Conservation (phyloP, 2,113 vertebrate genomes). For the human (Homo sapiens) region DNA sequence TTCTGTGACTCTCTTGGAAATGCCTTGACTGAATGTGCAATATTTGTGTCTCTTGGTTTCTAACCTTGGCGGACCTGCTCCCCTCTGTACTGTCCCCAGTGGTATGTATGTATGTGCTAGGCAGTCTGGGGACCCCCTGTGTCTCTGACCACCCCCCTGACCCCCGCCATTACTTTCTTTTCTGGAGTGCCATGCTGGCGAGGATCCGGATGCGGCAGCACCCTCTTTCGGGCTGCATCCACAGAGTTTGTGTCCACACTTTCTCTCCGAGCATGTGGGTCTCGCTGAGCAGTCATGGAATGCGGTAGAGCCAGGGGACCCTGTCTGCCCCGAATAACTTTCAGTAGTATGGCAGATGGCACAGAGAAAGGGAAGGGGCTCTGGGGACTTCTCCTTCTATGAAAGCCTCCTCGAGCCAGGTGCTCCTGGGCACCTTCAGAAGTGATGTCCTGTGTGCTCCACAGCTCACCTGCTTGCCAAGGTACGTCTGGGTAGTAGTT, state of each 20-base stretch:
- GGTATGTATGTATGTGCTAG: background rate
- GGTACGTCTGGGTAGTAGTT: background rate
- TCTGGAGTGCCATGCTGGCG: background rate
- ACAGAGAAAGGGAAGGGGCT: background rate
- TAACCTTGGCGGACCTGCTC: constrained; percentile 68
- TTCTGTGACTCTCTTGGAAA: constrained; percentile 78
- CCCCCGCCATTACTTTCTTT: background rate
- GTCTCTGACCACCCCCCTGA: background rate
- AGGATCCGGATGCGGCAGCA: background rate
- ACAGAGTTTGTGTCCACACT: background rate
- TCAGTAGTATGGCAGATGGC: background rate
- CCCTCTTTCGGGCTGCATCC: background rate
- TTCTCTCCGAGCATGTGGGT: background rate
- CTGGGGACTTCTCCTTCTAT: background rate
- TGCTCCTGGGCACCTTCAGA: background rate
- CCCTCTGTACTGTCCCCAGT: constrained; percentile 43
- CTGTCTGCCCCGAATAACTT: background rate
- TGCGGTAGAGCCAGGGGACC: background rate
- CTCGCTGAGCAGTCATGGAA: background rate
- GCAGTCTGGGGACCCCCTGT: background rate
- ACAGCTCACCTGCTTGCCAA: background rate
- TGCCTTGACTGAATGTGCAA: constrained; percentile 79
- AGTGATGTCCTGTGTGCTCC: background rate
- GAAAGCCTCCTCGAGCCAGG: background rate
- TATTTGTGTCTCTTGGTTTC: constrained; percentile 78